Percentiles rank a stretch among this genome's conserved stretches.
These are phyloP conservation scores for Takifugu ocellatus DNA, from an alignment of 2,797 vertebrate genomes.

Conservation along the genomic window DNA sequence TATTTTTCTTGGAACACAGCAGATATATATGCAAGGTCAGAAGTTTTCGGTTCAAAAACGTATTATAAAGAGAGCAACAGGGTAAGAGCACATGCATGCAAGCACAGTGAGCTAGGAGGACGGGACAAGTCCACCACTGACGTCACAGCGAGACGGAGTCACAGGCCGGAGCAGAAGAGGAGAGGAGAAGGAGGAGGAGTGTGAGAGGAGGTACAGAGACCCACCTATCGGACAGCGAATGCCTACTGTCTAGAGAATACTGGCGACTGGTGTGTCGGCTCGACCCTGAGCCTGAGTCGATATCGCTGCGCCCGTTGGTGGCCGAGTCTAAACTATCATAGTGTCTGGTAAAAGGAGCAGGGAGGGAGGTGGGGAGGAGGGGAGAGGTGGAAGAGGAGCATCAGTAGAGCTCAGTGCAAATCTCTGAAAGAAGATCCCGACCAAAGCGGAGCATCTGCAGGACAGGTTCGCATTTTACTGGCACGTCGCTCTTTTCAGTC, in stretches of 20 bases:
- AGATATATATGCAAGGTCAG: conserved; percentile 50
- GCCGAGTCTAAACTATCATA: conserved; percentile 94
- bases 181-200: conserved; percentile 53
- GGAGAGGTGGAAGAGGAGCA: conserved; percentile 78
- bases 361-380: conserved; percentile 68
- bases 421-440: conserved; percentile 50
- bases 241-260: conserved; percentile 93
- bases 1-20: conserved; percentile 46
- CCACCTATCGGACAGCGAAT: conserved; percentile 91
- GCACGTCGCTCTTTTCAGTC: no score
- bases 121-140: conserved; percentile 81
- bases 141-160: conserved; percentile 82
- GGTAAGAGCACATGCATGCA: conserved; percentile 80
- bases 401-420: conserved; percentile 74
- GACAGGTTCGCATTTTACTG: conserved; percentile 12
- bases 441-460: conserved; percentile 35
- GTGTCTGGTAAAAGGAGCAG: conserved; percentile 83
- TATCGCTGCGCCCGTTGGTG: conserved; percentile 90
- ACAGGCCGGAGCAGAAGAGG: conserved; percentile 77
- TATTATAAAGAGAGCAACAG: conserved; percentile 57
- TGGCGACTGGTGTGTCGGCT: conserved; percentile 89
- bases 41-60: conserved; percentile 28
- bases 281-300: conserved; percentile 91
- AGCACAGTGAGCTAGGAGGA: conserved; percentile 81
- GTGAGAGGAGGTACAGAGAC: conserved; percentile 71